Conservation (phyloP, 2,113 vertebrate species). For the Sinosuthora webbiana region DNA sequence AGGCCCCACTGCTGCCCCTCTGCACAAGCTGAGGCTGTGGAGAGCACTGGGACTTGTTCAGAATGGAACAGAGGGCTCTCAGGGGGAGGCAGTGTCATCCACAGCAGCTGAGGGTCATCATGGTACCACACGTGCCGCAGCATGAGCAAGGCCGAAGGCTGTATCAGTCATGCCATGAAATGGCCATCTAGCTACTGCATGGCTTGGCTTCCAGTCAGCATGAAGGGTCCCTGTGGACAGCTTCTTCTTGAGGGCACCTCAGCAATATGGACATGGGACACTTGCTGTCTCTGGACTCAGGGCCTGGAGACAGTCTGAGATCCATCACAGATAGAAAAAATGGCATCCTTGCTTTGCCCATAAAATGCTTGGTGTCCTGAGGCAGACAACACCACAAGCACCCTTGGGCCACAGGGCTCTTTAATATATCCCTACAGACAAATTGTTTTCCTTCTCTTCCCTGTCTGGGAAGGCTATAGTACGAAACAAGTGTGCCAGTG, state of each 20-base stretch:
- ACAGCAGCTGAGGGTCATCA: not conserved
- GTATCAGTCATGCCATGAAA: fast-evolving
- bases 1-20: not conserved
- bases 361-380: not conserved
- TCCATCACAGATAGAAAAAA: not conserved
- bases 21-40: not conserved
- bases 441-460: not conserved
- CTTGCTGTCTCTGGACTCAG: not conserved
- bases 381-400: not conserved
- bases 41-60: not conserved
- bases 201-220: not conserved
- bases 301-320: not conserved
- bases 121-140: fast-evolving
- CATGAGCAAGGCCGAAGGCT: fast-evolving
- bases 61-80: not conserved
- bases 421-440: not conserved
- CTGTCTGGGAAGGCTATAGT: not conserved
- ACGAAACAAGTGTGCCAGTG: not conserved
- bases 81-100: not conserved
- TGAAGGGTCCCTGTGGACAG: not conserved
- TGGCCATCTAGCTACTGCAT: fast-evolving
- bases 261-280: fast-evolving
- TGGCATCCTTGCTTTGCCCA: not conserved
- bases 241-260: not conserved
- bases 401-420: not conserved